These are phyloP conservation scores for Barbus barbus DNA, from an alignment of 2,113 vertebrate species.

Conservation along the genomic window DNA sequence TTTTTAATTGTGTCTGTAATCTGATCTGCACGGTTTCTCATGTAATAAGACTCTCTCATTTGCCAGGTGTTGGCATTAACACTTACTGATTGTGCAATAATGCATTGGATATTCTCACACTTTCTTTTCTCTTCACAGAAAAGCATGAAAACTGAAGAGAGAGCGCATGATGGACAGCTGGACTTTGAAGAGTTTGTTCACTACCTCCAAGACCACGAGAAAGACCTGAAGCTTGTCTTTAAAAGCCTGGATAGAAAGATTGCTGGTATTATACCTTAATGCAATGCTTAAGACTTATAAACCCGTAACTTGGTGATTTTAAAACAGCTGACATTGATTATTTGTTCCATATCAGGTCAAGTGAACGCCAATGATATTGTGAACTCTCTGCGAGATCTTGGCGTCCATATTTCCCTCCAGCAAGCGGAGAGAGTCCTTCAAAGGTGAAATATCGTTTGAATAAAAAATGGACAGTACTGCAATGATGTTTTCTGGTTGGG, in stretches of 20 bases:
- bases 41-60: neutral
- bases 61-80: neutral
- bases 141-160: conserved; percentile 76
- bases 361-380: conserved; percentile 88
- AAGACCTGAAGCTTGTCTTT: conserved; percentile 92
- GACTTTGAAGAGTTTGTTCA: conserved; percentile 97
- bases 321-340: neutral
- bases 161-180: conserved; percentile 83
- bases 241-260: conserved; percentile 89
- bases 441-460: conserved; percentile 75
- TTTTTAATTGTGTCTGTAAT: neutral
- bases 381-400: conserved; percentile 89
- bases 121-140: neutral
- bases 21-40: neutral
- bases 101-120: neutral
- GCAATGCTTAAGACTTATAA: too few species aligned
- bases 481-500: neutral
- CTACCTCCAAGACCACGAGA: conserved; percentile 95
- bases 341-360: conserved; percentile 69
- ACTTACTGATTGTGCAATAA: neutral
- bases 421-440: conserved; percentile 90
- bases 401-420: conserved; percentile 89
- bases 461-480: too few species aligned
- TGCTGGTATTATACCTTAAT: conserved; percentile 75
- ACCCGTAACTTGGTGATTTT: neutral